Percentiles rank a stretch among this genome's conserved stretches.
Evolutionary conservation across 2,113 vertebrate species (phyloP).

Genomic region (Halcyon senegalensis): DNA sequence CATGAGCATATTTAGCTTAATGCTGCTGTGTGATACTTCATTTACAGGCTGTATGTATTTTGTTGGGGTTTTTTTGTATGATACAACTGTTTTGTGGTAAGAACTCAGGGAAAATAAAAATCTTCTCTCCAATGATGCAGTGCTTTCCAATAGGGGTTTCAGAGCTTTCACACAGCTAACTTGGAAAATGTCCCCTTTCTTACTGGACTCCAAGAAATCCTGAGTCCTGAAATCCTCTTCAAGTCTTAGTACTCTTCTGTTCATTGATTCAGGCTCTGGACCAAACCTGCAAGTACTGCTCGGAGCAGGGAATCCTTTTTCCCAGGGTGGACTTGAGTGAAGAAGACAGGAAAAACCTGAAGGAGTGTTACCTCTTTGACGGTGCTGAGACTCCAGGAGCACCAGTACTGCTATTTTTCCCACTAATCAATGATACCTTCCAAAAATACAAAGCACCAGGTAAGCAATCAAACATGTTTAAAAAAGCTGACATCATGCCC

Average conservation of each 20-base stretch:
- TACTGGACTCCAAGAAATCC: not conserved
- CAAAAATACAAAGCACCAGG: slow-evolving; percentile 77
- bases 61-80: not conserved
- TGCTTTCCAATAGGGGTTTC: not conserved
- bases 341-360: slow-evolving; percentile 64
- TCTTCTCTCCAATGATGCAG: not conserved
- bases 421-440: slow-evolving; percentile 80
- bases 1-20: not conserved
- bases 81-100: not conserved
- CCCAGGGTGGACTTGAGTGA: slow-evolving; percentile 69
- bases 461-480: not conserved
- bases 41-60: not conserved
- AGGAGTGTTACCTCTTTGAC: slow-evolving; percentile 80
- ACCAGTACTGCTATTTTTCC: slow-evolving; percentile 80
- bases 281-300: slow-evolving; percentile 75
- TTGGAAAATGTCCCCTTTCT: not conserved
- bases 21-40: not conserved
- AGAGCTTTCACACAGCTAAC: not conserved
- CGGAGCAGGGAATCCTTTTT: slow-evolving; percentile 77
- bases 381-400: slow-evolving; percentile 60
- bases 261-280: slow-evolving; percentile 71
- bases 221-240: slow-evolving; percentile 25
- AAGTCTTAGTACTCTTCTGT: slow-evolving; percentile 15
- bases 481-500: not conserved
- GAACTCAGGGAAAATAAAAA: not conserved